phyloP scores from a whole-genome alignment of 2,888 invertebrate species.

The Zaprionus lineosus region DNA sequence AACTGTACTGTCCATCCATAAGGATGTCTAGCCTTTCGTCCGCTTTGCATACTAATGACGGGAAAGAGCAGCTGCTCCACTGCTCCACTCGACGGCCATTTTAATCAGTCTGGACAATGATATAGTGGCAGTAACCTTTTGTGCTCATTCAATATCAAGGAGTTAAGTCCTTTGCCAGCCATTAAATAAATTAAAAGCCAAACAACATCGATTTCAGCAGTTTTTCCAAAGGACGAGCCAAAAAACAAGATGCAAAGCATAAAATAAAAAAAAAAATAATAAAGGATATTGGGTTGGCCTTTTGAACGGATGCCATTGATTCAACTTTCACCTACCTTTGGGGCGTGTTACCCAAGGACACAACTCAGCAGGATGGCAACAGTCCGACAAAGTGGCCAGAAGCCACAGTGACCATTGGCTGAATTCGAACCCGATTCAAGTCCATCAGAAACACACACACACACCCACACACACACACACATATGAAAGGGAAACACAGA shows the following conservation, averaged over 20 bases:
- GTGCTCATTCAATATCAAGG: slow-evolving; percentile 37
- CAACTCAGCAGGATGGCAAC: not conserved
- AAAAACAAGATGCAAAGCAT: not conserved
- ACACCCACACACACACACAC: not conserved
- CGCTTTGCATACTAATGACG: too few relatives aligned
- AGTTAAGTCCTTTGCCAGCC: slow-evolving; percentile 38
- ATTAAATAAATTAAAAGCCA: slow-evolving; percentile 61
- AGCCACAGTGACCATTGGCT: too few relatives aligned
- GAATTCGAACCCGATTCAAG: slow-evolving; percentile 28
- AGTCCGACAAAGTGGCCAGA: slow-evolving; percentile 30
- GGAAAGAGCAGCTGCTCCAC: not conserved
- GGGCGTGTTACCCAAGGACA: slow-evolving; percentile 38
- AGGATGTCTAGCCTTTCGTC: too few relatives aligned
- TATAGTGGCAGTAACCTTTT: slow-evolving; percentile 50
- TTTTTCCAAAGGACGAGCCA: slow-evolving; percentile 2
- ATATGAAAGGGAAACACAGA: too few relatives aligned
- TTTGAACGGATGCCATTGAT: slow-evolving; percentile 46
- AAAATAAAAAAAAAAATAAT: slow-evolving; percentile 2
- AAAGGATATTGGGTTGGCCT: slow-evolving; percentile 25
- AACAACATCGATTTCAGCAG: slow-evolving; percentile 42
- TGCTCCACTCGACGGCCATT: not conserved
- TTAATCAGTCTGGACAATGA: slow-evolving; percentile 42
- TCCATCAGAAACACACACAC: not conserved
- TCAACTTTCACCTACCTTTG: slow-evolving; percentile 47
- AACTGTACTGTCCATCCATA: too few relatives aligned